Base-by-base conservation (phyloP, 2,113 vertebrate genomes). In the Cathartes aura region DNA sequence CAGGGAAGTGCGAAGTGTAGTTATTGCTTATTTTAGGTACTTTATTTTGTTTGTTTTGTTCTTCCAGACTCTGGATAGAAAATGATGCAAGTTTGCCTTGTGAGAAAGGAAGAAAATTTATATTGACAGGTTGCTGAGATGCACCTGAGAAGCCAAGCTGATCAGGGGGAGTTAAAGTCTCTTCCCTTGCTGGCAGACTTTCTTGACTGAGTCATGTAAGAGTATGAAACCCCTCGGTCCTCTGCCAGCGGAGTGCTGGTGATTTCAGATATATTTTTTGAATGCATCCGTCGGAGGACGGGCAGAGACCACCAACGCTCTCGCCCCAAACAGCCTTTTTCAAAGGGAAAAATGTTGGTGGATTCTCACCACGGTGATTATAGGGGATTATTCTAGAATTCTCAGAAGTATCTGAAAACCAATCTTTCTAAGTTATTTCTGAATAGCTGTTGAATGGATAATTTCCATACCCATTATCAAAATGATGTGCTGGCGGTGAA, bases 401-500 rank as follows among this genome's bases (percentile, higher is more conserved):
- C 97, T 98, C 97, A 97, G 94, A 98, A 97, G 95, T 97, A 98
- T 98, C 98, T 97, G 93, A 97, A 98, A 98, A 96, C 98, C 97
- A 98, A 90, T 98, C 97, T 98, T 98, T 98, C 97, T 47, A 90
- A 98, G 97, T 98, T 98, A 97, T 98, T 98, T 97, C 97, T 98
- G 97, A 98, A 97, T 98, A 98, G 98, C 97, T 97, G 97, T 98
- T 98, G 98, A 98, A 97, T 97, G 95, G 96, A 98, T 98, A 90
- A 98, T 98, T 98, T 98, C 98, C 97, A 98, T 97, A 97, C 59
- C 94, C 95, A 97, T 98, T 98, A 98, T 97, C 95, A 95, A 98
- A 98, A 98, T 96, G 93, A 97, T 98, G 97, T 95, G 97, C 98
- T 94, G 96, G 96, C 38, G 53, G 96, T 95, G 96, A 98, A 98